These are phyloP conservation scores for Quadroppia sp. DNA, from an alignment of 2,888 invertebrate species.

Conservation along the genomic window DNA sequence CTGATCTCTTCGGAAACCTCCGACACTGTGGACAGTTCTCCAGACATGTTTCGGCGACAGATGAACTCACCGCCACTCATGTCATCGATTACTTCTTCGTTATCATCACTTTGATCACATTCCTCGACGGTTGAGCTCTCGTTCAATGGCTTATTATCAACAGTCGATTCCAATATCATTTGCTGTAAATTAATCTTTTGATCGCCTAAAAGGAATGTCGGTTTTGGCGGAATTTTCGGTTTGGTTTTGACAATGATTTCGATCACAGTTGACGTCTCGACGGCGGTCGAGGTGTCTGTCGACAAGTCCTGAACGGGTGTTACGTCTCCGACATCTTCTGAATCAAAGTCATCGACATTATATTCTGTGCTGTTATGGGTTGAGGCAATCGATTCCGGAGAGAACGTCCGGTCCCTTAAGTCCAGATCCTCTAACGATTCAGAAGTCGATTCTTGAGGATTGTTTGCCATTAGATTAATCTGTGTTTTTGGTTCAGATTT, in stretches of 20 bases:
- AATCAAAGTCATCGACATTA: constrained; percentile 21
- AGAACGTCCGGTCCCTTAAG: neutral
- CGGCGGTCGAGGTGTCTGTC: constrained; percentile 43
- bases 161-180: neutral
- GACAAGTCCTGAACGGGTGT: constrained; percentile 43
- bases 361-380: constrained; percentile 15
- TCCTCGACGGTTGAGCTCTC: neutral
- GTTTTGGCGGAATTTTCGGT: constrained; percentile 32
- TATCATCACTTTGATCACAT: constrained; percentile 11
- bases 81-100: constrained; percentile 22
- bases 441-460: neutral
- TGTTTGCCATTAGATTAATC: no score
- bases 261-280: constrained; percentile 38
- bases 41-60: constrained; percentile 38
- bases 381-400: constrained; percentile 10
- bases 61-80: constrained; percentile 27
- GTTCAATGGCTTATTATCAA: neutral
- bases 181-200: constrained; percentile 13
- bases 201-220: constrained; percentile 18
- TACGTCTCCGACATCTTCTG: constrained; percentile 37
- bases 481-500: no score
- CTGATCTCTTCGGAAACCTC: constrained; percentile 49
- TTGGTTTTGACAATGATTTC: constrained; percentile 2
- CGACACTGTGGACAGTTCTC: constrained; percentile 48
- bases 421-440: neutral